Base-by-base conservation (phyloP, 2,888 invertebrate genomes). In the Pheosia tremula region DNA sequence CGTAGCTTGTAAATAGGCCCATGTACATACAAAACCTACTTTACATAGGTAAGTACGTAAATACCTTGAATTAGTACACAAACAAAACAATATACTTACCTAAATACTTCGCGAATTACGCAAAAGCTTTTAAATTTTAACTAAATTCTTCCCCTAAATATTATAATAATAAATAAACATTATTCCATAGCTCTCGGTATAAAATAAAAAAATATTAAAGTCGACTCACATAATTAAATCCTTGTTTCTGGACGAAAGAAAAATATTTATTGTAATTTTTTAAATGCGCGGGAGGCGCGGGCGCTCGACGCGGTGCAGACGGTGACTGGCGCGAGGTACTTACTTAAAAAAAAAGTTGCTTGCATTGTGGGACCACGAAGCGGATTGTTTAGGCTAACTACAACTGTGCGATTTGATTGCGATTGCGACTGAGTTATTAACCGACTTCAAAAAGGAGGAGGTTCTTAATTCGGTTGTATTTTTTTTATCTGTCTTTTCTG, bases 311-410 rank as follows among this genome's bases (percentile, higher is more conserved):
- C 53, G 37, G 37, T 11, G 37, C 37, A 4, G 37, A 11, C 53
- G 53, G 53, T 5, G 37, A 53, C 53, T 53, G 53, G 53, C 53
- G 53, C 37, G 37, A 53, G 53, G 24, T 8, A 50, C 13, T 5
- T 37, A 53, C 53, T 36, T 53, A 24, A 37, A 53, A 53, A 53
- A 53, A 53, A 53, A 6, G 53, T 53, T 24, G 24, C 24, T 53
- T 37, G 53, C 53, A 37, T 53, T 53, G 53, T 53, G 53, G 24
- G 24, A 10, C 11, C 36, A 53, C 53, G 38, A 53, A 24, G 37
- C 53, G 53, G 24, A 53, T 50, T 24, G 11, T 37, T 53, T 37
- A 53, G 53, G 53, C 53, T 37, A 3, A 9, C 37, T 53, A 11
- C 37, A 37, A 9, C 6, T 24, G 24, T 24, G 53, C 53, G 37